phyloP scores from a whole-genome alignment of 2,113 vertebrate species.

The Upupa epops region DNA sequence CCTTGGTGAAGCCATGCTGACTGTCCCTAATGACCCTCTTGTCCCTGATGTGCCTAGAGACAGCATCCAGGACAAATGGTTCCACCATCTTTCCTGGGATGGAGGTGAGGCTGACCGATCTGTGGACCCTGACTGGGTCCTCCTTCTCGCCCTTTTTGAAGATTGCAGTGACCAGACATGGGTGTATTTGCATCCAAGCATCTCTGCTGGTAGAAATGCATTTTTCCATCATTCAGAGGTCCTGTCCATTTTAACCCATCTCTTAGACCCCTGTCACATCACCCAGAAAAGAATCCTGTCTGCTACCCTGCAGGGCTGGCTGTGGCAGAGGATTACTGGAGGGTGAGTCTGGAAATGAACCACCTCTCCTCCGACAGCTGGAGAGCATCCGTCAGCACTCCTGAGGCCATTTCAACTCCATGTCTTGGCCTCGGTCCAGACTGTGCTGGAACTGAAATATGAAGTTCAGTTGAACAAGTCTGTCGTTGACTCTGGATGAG shows the following conservation, averaged over 20 bases:
- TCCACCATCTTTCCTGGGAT: too few species aligned
- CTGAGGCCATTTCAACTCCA: background rate
- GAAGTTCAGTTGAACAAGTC: background rate
- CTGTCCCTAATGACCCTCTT: too few species aligned
- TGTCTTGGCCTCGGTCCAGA: background rate
- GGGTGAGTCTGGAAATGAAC: background rate
- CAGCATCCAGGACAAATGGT: too few species aligned
- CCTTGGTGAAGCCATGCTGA: too few species aligned
- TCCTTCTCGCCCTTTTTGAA: too few species aligned
- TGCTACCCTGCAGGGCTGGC: background rate
- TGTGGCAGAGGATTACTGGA: accelerated
- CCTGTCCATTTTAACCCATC: accelerated
- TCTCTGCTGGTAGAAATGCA: background rate
- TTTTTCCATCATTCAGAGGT: background rate
- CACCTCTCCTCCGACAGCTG: background rate
- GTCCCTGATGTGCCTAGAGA: too few species aligned
- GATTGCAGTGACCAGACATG: too few species aligned
- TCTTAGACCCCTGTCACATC: background rate
- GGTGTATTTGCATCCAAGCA: background rate
- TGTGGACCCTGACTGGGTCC: too few species aligned
- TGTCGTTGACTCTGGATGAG: background rate
- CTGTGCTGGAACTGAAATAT: background rate
- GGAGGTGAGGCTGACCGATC: background rate
- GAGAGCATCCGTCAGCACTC: background rate
- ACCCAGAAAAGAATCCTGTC: too few species aligned